Conservation (phyloP, 2,888 invertebrate genomes). For the Chaitophorus viminalis region DNA sequence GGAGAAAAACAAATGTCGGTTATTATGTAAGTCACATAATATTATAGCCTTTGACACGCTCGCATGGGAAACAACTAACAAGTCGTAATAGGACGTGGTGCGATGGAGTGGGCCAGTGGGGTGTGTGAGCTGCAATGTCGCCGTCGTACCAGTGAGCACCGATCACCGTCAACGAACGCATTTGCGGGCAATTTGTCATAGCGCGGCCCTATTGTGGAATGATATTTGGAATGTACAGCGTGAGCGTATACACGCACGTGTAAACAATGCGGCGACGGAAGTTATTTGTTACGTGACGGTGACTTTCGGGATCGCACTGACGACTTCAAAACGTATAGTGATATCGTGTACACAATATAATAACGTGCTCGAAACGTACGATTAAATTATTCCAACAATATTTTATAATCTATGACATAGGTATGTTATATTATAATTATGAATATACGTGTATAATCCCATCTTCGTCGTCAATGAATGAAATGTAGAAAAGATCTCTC, state of each 20-base stretch:
- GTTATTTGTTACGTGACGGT: neutral
- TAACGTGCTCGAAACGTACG: neutral
- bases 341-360: too few relatives aligned
- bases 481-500: too few relatives aligned
- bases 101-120: too few relatives aligned
- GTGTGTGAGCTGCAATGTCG: too few relatives aligned
- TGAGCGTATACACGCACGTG: neutral
- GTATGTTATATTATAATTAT: too few relatives aligned
- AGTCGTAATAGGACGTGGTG: neutral
- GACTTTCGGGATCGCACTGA: neutral
- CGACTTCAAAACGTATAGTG: neutral
- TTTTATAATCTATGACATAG: too few relatives aligned
- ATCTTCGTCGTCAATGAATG: too few relatives aligned
- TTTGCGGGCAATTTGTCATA: slow-evolving; percentile 47
- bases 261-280: slow-evolving; percentile 1
- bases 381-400: neutral
- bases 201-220: neutral
- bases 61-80: neutral
- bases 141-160: slow-evolving; percentile 39
- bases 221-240: slow-evolving; percentile 5
- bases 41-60: slow-evolving; percentile 36
- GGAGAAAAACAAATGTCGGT: neutral
- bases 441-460: too few relatives aligned
- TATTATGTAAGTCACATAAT: neutral
- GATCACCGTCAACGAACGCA: slow-evolving; percentile 30